Percentiles rank a stretch among this genome's conserved stretches.
Evolutionary conservation across 2,888 invertebrate genomes (phyloP).

Genomic region (Mechanitis mazaeus): DNA sequence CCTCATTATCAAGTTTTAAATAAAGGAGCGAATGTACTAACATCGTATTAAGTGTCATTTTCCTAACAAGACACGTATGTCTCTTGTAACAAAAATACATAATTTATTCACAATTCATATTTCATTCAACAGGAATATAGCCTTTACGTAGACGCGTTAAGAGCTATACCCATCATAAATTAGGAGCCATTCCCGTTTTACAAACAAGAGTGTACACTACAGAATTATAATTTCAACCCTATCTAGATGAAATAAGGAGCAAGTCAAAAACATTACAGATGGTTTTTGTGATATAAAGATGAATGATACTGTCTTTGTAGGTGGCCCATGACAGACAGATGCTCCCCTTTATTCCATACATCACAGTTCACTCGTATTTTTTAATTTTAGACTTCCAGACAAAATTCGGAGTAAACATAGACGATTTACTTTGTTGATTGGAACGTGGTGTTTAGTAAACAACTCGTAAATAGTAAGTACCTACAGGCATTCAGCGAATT

Average conservation of each 20-base stretch:
- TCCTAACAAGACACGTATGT: constrained; percentile 37
- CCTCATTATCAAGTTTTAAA: constrained; percentile 22
- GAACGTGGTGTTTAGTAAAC: constrained; percentile 20
- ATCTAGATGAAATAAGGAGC: constrained; percentile 8
- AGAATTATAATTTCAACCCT: constrained; percentile 28
- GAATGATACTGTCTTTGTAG: constrained; percentile 65
- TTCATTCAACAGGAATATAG: constrained; percentile 45
- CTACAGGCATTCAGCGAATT: not conserved
- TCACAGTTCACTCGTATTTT: constrained; percentile 45
- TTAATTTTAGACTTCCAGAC: constrained; percentile 43
- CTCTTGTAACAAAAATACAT: constrained; percentile 46
- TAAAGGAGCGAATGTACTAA: constrained; percentile 14
- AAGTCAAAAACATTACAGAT: constrained; percentile 6
- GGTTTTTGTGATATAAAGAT: constrained; percentile 52
- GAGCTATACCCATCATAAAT: constrained; percentile 50
- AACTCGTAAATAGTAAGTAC: constrained; percentile 2
- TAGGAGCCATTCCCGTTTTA: constrained; percentile 43
- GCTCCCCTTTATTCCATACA: constrained; percentile 51
- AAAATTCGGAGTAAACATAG: constrained; percentile 22
- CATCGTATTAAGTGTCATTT: constrained; percentile 34
- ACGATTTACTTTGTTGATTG: constrained; percentile 17
- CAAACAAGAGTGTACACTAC: constrained; percentile 25
- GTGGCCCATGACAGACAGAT: constrained; percentile 71
- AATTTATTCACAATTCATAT: constrained; percentile 51
- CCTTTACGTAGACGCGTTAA: constrained; percentile 47